These are phyloP conservation scores for Clunio marinus DNA, from an alignment of 2,888 invertebrate species.

Conservation along the genomic window DNA sequence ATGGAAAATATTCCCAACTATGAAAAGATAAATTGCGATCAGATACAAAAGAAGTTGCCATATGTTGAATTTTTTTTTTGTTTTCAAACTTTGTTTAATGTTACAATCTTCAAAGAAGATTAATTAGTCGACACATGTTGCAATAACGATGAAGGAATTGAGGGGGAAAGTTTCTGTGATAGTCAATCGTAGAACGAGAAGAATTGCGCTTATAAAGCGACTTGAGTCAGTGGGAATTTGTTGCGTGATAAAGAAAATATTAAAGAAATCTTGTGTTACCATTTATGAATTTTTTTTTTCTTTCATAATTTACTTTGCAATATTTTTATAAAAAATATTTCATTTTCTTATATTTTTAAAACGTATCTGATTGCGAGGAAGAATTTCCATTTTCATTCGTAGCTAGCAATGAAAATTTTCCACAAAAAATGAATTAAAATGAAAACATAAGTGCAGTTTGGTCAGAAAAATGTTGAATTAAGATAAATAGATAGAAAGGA, in stretches of 20 bases:
- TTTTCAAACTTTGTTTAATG: neutral
- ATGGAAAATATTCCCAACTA: neutral
- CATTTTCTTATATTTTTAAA: no score
- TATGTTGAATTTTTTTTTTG: slow-evolving; percentile 5
- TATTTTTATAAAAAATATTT: neutral
- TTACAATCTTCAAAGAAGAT: neutral
- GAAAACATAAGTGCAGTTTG: no score
- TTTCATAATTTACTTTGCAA: no score
- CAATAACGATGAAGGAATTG: neutral
- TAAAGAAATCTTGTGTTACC: slow-evolving; percentile 13
- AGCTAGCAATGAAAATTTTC: no score
- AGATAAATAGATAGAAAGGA: neutral
- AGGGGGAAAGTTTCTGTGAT: slow-evolving; percentile 23
- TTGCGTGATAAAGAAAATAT: neutral
- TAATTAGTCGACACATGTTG: neutral
- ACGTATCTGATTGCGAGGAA: neutral
- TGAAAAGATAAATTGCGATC: neutral
- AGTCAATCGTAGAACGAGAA: neutral
- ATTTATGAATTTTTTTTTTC: neutral
- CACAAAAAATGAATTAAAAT: neutral
- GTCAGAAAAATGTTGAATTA: no score
- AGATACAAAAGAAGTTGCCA: neutral
- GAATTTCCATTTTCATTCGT: no score
- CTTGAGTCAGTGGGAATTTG: neutral
- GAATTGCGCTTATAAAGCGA: slow-evolving; percentile 6